Evolutionary conservation across 1,140 invertebrate species (phyloP).

Genomic region (Lasaia peninsularis): DNA sequence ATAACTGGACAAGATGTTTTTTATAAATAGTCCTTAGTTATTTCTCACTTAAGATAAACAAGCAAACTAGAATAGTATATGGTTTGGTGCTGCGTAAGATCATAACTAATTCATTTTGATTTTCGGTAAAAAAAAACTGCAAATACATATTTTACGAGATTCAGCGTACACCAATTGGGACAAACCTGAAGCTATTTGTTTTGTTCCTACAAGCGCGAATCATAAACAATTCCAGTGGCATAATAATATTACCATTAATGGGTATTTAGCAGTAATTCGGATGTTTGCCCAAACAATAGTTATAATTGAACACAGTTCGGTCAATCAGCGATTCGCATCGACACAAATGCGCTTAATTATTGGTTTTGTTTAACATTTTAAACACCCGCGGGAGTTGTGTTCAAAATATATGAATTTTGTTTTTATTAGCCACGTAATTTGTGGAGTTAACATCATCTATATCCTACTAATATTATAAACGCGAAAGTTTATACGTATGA

Average conservation of each 20-base stretch:
- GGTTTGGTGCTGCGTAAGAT: no score
- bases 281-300: background rate
- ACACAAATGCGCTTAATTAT: slow-evolving; percentile 2
- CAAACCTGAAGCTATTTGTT: background rate
- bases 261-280: background rate
- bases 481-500: no score
- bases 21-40: no score
- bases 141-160: background rate
- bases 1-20: no score
- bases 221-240: background rate
- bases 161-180: no score
- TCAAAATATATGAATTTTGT: background rate
- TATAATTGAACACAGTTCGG: slow-evolving; percentile 1
- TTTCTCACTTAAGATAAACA: no score
- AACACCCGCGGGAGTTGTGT: background rate
- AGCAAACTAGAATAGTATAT: no score
- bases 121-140: no score
- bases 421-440: background rate
- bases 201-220: background rate
- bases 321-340: slow-evolving; percentile 1
- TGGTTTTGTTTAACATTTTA: slow-evolving; percentile 7
- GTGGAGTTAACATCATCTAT: no score
- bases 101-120: no score
- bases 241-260: background rate
- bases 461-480: no score